Base-by-base conservation (phyloP, 2,113 vertebrate species). In the Mormyrus lacerda region DNA sequence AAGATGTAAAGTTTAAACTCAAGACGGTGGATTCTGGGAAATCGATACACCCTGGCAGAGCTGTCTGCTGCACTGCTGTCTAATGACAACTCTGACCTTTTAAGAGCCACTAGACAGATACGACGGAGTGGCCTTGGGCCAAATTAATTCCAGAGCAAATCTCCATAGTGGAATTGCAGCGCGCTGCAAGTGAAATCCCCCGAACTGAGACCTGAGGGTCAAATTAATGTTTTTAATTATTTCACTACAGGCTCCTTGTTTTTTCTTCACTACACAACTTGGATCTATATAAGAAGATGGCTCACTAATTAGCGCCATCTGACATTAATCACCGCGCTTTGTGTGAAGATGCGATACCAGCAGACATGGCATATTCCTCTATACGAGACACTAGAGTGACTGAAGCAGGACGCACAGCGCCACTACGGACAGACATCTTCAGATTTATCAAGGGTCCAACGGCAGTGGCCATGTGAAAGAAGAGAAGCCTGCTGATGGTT, bases 31-130 rank as follows among this genome's bases (percentile, higher is more conserved):
- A 85, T 90, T 91, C 27, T 48, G 58, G 44, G 83, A 91, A 90
- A 92, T 92, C 92, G 88, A 92, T 93, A 90, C 86, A 47, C 73
- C 69, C 88, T 90, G 79, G 92, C 91, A 31, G 27, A 42, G 82
- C 90, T 92, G 91, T 91, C 90, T 87, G 69, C 91, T 17, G 42
- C 44, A 35, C 42, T 24, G 55, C 91, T n/a, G 89, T 76, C 58
- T 89, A 90, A 93, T 91, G 92, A 92, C 91, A 92, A 86, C 82
- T 61, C 89, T 53, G 91, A 91, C 92, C 92, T 93, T 93, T 92
- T 88, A 90, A 87, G 48, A 55, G 87, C 90, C 89, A 91, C 91
- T 88, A 87, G 58, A 87, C 90, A 88, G 89, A 90, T 85, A 89
- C 89, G 90, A 90, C 86, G 65, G 90, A 90, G 91, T 88, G 90